Base-by-base conservation (phyloP, 2,888 invertebrate species). In the Tinea trinotella region DNA sequence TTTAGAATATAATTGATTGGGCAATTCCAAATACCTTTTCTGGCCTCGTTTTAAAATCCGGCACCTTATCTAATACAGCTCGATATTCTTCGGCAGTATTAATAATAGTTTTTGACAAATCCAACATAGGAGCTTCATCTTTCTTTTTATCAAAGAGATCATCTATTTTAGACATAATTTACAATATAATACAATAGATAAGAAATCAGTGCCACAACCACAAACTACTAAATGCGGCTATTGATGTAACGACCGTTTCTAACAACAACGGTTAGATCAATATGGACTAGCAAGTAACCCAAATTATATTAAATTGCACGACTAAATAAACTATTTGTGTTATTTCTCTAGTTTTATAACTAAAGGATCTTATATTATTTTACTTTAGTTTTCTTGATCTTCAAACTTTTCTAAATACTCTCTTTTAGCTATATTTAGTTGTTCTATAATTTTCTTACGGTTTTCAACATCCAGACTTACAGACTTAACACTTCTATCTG, bases 41-140 rank as follows among this genome's bases (percentile, higher is more conserved):
- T 0, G 94, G 91, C 60, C 94, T 91, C 62, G 96, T 94, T 79
- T 95, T 96, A 69, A 93, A 95, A 71, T 97, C 96, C 0, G 96
- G 95, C 9, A 96, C 93, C 80, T 93, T 93, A 65, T 96, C 95
- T 71, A 94, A 87, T 50, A 95, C 88, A 56, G 91, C 90, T 64
- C 92, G 90, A 62, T 94, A 93, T 68, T 97, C 96, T 64, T 96
- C 95, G 58, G 91, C 90, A 7, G 91, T 91, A 62, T 90, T 92
- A 52, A 93, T 92, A 5, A 91, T 89, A 44, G 91, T 89, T 75
- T 92, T 92, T 55, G 95, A 94, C 59, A 96, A 87, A 75, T 97
- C 97, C 52, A 97, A 86, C 64, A 96, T 92, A 50, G 93, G 91
- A 48, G 92, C 91, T 54, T 91, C 90, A 71, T 95, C 94, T 76